phyloP scores from a whole-genome alignment of 2,113 vertebrate species.

The Cynopterus brachyotis region DNA sequence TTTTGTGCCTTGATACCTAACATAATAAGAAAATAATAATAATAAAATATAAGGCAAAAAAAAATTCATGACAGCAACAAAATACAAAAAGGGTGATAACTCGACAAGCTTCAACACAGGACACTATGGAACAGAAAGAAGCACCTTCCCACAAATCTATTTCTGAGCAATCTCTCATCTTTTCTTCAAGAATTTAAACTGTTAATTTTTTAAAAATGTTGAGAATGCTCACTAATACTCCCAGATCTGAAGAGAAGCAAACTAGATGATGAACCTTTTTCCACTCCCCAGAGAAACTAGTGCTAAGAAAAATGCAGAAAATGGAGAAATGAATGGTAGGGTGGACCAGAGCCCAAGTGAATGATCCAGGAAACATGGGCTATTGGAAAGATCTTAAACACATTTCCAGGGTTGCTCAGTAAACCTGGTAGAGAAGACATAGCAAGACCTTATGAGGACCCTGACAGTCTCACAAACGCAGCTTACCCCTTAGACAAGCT shows the following conservation, averaged over 20 bases:
- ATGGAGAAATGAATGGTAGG: neutral
- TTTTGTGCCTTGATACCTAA: neutral
- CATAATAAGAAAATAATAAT: neutral
- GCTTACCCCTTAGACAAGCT: neutral
- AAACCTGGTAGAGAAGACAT: neutral
- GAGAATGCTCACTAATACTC: neutral
- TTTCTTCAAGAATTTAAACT: neutral
- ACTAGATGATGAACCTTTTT: neutral
- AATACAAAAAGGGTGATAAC: neutral
- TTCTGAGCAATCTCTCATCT: neutral
- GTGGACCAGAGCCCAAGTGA: neutral
- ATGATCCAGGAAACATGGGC: accelerated
- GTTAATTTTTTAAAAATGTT: constrained; percentile 8
- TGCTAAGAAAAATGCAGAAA: neutral
- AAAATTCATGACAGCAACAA: neutral
- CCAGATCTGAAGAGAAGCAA: neutral
- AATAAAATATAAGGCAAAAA: neutral
- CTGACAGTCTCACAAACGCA: neutral
- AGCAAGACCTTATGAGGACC: neutral
- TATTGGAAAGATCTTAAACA: neutral
- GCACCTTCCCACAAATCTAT: neutral
- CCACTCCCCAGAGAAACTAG: neutral
- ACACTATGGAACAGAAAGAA: neutral
- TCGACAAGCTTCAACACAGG: neutral
- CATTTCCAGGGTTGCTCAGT: accelerated